Evolutionary conservation across 1,140 invertebrate species (phyloP).

Genomic region (Sminthurides bifidus): DNA sequence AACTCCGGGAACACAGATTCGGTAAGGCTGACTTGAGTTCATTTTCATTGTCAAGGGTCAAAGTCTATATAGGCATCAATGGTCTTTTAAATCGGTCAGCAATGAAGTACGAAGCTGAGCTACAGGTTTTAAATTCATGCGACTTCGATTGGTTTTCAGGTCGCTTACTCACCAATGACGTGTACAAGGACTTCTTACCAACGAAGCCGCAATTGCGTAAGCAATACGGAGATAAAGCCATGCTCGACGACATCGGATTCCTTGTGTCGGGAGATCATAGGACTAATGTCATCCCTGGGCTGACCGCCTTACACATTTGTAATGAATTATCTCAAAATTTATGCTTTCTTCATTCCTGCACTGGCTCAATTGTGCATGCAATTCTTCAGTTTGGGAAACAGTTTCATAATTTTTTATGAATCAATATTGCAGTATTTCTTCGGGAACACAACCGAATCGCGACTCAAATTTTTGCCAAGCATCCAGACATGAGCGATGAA

Average conservation of each 20-base stretch:
- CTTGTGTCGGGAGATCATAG: conserved; percentile 16
- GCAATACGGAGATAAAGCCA: conserved; percentile 6
- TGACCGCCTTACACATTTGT: conserved; percentile 8
- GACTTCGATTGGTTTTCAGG: too few relatives aligned
- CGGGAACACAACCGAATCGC: conserved; percentile 77
- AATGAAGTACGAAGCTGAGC: too few relatives aligned
- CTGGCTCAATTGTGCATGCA: too few relatives aligned
- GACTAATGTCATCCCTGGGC: conserved; percentile 15
- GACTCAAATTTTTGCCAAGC: conserved; percentile 53
- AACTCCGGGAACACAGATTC: conserved; percentile 30
- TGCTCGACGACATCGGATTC: neutral
- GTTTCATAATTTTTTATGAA: neutral
- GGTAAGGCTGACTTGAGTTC: neutral
- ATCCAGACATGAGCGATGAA: conserved; percentile 37
- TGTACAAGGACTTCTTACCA: too few relatives aligned
- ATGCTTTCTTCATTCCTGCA: too few relatives aligned
- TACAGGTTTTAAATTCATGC: too few relatives aligned
- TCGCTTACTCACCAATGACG: too few relatives aligned
- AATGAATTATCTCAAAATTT: too few relatives aligned
- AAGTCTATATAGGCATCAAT: too few relatives aligned
- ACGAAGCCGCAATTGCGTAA: too few relatives aligned
- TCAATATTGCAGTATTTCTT: conserved; percentile 52
- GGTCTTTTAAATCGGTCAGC: too few relatives aligned
- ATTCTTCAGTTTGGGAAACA: neutral
- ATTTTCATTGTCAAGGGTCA: neutral